Conservation (phyloP, 2,113 vertebrate genomes). For the Sinocyclocheilus grahami region DNA sequence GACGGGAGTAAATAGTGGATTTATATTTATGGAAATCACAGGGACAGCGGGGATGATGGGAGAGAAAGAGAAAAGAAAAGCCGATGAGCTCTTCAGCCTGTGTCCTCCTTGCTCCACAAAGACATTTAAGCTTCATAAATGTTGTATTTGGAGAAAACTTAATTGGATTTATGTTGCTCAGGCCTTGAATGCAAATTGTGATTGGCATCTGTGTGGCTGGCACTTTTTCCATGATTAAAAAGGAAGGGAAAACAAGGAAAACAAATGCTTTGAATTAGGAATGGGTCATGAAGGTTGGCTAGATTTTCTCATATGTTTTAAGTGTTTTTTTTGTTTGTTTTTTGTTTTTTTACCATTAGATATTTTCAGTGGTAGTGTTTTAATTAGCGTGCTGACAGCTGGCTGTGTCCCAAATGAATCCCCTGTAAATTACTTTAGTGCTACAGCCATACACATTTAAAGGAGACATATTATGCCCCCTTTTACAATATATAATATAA, state of each 20-base stretch:
- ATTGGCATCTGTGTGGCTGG: slow-evolving; percentile 50
- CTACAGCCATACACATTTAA: neutral
- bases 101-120: slow-evolving; percentile 52
- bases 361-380: neutral
- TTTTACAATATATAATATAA: no score
- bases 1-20: slow-evolving; percentile 55
- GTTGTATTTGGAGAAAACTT: slow-evolving; percentile 53
- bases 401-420: neutral
- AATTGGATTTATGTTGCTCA: slow-evolving; percentile 59
- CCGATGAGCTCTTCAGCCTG: slow-evolving; percentile 31
- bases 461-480: no score
- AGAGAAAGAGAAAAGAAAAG: slow-evolving; percentile 19
- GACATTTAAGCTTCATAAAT: slow-evolving; percentile 58
- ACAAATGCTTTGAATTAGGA: slow-evolving; percentile 33
- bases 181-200: slow-evolving; percentile 54
- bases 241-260: no score
- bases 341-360: neutral
- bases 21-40: slow-evolving; percentile 60
- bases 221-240: slow-evolving; percentile 35
- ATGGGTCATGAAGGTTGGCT: slow-evolving; percentile 1
- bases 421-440: neutral
- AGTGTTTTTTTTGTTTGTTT: no score
- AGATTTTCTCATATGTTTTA: neutral
- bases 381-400: neutral
- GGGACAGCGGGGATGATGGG: slow-evolving; percentile 33